A percentile compares a stretch with the other conserved stretches of the same genome.
phyloP scores from a whole-genome alignment of 1,140 invertebrate species.

The Zaprionus ghesquierei region DNA sequence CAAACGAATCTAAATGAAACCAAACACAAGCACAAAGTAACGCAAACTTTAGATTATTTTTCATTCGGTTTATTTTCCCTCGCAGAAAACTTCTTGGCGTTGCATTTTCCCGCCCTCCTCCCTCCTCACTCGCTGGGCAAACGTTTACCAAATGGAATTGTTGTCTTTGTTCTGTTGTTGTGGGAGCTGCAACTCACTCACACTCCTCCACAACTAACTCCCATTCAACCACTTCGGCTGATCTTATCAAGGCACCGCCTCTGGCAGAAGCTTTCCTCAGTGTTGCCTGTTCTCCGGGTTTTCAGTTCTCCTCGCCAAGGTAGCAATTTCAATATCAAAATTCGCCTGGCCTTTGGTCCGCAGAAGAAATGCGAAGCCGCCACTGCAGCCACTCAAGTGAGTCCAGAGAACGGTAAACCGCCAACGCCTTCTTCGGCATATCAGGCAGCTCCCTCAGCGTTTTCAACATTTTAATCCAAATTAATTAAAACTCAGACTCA shows the following conservation, averaged over 20 bases:
- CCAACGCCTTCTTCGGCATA: conserved; percentile 75
- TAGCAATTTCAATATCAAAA: conserved; percentile 80
- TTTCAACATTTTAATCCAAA: conserved; percentile 72
- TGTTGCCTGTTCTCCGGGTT: conserved; percentile 17
- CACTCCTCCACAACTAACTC: conserved; percentile 1
- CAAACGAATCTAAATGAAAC: conserved; percentile 27
- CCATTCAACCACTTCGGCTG: conserved; percentile 36
- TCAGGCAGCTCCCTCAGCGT: conserved; percentile 48
- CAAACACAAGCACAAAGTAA: conserved; percentile 45
- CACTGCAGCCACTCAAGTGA: conserved; percentile 56
- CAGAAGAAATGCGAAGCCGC: conserved; percentile 26
- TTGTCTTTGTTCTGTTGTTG: conserved; percentile 68
- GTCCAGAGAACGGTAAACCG: conserved; percentile 69
- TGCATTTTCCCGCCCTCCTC: conserved; percentile 38
- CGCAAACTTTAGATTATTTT: conserved; percentile 65
- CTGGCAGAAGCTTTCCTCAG: conserved; percentile 62
- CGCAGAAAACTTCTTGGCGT: conserved; percentile 47
- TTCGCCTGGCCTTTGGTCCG: conserved; percentile 71
- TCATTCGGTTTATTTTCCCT: conserved; percentile 54
- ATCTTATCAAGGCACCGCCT: conserved; percentile 67
- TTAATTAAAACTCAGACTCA: conserved; percentile 72
- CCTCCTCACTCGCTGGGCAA: conserved; percentile 33
- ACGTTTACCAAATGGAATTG: conserved; percentile 78
- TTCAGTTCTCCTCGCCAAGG: conserved; percentile 44
- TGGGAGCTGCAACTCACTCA: conserved; percentile 44